A percentile compares a stretch with the other conserved stretches of the same genome.
These are phyloP conservation scores for Stigmatopora argus DNA, from an alignment of 2,113 vertebrate species.

Conservation along the genomic window DNA sequence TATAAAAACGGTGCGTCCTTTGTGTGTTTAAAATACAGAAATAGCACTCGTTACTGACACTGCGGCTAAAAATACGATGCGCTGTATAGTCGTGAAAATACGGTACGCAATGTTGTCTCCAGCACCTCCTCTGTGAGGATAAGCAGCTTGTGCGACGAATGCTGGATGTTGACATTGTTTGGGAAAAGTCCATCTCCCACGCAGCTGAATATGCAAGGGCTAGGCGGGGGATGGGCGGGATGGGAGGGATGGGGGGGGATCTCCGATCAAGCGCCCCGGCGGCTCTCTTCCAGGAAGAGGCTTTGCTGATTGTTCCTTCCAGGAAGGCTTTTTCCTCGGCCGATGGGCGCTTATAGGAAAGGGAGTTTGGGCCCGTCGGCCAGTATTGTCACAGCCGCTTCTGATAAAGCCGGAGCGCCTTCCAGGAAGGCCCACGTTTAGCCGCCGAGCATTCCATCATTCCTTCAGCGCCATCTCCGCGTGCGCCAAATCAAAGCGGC, in stretches of 20 bases:
- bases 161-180: no score
- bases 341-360: conserved; percentile 54
- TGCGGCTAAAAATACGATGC: no score
- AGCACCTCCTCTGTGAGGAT: no score
- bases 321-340: conserved; percentile 60
- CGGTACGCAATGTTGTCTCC: no score
- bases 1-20: no score
- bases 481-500: conserved; percentile 31
- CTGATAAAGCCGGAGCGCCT: conserved; percentile 64
- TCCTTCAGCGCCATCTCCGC: conserved; percentile 57
- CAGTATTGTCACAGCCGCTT: conserved; percentile 67
- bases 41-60: no score
- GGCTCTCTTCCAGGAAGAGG: conserved; percentile 60
- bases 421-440: conserved; percentile 68
- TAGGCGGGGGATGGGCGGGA: neutral
- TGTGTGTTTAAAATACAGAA: no score
- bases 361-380: conserved; percentile 45
- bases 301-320: conserved; percentile 64
- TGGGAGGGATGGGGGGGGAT: conserved; percentile 9
- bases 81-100: no score
- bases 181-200: no score
- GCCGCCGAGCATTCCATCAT: conserved; percentile 66
- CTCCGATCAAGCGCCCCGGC: conserved; percentile 22
- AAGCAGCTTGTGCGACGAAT: no score
- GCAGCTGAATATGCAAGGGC: conserved; percentile 22